Evolutionary conservation across 2,888 invertebrate species (phyloP), one percentile per base, ranked within the genome.

Genomic region (Sipunculus nudus): DNA sequence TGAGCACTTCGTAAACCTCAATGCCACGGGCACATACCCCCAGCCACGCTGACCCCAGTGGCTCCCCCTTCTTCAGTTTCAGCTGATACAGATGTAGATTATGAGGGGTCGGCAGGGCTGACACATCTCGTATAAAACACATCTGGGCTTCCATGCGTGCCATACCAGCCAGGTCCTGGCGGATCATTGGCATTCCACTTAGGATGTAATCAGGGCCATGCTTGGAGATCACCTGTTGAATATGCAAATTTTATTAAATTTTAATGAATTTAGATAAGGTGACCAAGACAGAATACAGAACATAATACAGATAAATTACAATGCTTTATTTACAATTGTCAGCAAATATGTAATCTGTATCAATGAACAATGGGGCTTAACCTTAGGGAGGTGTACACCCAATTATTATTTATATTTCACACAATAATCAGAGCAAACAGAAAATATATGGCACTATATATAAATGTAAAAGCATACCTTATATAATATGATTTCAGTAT

Each of bases 11-110:
- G 80, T 93, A 90, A 70, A 96, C 91, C 84, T 93, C 92, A 61
- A 97, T 90, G 54, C 96, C 96, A 78, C 91, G 91, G 47, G 96
- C 93, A 78, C 95, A 94, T 60, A 97, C 92, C 55, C 94, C 93
- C 69, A 97, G 88, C 88, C 94, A 91, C 21, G 94, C 91, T 59
- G 85, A 83, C 16, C 56, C 65, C 70, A 82, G 83, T 31, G 80
- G 78, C 88, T 79, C 95, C 89, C 80, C 95, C 73, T 85, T 84
- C 71, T 79, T 78, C 69, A 82, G 80, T 63, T 83, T 75, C 47
- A 96, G 88, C 63, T 92, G 89, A 84, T 92, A 94, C 50, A 91
- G 86, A 84, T 97, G 96, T 50, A 96, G 91, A 86, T 96, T 96
- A 84, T 87, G 86, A 53, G 93, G 91, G 77, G 93, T 92, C 63